Conservation (phyloP, 2,113 vertebrate species). For the Monopterus albus region DNA sequence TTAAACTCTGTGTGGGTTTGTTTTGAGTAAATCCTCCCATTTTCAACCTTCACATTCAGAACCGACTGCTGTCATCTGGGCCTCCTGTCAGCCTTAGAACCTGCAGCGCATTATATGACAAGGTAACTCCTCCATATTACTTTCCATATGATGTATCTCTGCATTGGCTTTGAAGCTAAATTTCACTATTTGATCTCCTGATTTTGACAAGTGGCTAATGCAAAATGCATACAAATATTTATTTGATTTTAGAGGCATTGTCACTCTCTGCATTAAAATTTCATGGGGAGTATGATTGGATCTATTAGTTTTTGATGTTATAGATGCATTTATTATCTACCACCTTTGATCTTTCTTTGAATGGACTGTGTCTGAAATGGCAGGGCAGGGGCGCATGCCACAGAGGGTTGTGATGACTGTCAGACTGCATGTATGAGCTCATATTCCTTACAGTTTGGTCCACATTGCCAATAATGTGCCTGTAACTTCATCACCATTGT, state of each 20-base stretch:
- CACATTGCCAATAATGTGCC: conserved; percentile 44
- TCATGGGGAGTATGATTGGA: conserved; percentile 39
- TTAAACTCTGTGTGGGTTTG: conserved; percentile 75
- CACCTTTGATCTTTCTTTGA: conserved; percentile 23
- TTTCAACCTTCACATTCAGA: conserved; percentile 85
- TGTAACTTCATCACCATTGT: conserved; percentile 64
- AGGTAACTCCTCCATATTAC: conserved; percentile 83
- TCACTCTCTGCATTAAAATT: conserved; percentile 55
- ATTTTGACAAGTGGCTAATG: conserved; percentile 37
- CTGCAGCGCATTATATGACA: conserved; percentile 86
- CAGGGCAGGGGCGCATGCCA: conserved; percentile 66
- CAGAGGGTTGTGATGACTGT: conserved; percentile 70
- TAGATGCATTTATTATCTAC: conserved; percentile 35
- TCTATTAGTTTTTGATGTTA: conserved; percentile 21
- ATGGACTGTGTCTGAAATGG: conserved; percentile 35
- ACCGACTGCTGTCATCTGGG: conserved; percentile 86
- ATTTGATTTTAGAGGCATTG: conserved; percentile 50
- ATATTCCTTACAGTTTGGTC: conserved; percentile 46
- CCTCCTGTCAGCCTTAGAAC: conserved; percentile 86
- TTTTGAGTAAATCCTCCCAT: conserved; percentile 81
- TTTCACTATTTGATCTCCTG: conserved; percentile 46
- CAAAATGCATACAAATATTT: conserved; percentile 29
- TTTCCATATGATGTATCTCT: conserved; percentile 69
- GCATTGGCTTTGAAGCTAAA: conserved; percentile 70
- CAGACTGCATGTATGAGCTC: conserved; percentile 73